phyloP scores from a whole-genome alignment of 2,888 invertebrate species.

The Sylvicola cinctus region DNA sequence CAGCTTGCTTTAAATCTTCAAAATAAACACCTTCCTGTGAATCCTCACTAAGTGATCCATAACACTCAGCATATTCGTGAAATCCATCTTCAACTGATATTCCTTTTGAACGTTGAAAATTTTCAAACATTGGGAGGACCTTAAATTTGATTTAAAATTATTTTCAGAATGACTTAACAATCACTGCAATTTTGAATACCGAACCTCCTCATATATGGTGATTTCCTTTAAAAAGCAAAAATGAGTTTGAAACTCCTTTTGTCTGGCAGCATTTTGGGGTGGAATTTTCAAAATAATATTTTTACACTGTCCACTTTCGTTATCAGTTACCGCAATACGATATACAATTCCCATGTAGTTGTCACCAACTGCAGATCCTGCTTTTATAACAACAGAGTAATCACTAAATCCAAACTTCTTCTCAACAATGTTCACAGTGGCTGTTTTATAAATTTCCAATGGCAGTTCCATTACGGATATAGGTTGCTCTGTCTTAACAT shows the following conservation, averaged over 20 bases:
- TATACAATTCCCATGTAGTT: neutral
- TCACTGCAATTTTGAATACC: too few relatives aligned
- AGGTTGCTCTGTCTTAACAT: neutral
- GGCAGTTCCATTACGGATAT: too few relatives aligned
- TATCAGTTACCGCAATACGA: neutral
- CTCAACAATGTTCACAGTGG: too few relatives aligned
- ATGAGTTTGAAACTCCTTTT: neutral
- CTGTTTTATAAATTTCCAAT: too few relatives aligned
- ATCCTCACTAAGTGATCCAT: constrained; percentile 15
- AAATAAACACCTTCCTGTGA: constrained; percentile 26
- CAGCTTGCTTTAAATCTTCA: constrained; percentile 24
- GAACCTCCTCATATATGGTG: neutral
- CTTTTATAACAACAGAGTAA: too few relatives aligned
- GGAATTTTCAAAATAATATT: constrained; percentile 2
- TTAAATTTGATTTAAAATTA: too few relatives aligned
- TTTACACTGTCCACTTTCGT: neutral
- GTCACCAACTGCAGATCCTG: neutral
- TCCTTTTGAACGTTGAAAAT: constrained; percentile 14
- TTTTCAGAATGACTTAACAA: too few relatives aligned
- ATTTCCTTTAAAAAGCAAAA: neutral
- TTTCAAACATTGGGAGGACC: constrained; percentile 14
- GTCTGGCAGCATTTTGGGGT: neutral
- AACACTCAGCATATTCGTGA: constrained; percentile 13
- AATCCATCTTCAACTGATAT: constrained; percentile 12
- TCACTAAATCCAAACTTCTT: too few relatives aligned